Conservation (phyloP, 2,797 vertebrate genomes). For the Brotula barbata region DNA sequence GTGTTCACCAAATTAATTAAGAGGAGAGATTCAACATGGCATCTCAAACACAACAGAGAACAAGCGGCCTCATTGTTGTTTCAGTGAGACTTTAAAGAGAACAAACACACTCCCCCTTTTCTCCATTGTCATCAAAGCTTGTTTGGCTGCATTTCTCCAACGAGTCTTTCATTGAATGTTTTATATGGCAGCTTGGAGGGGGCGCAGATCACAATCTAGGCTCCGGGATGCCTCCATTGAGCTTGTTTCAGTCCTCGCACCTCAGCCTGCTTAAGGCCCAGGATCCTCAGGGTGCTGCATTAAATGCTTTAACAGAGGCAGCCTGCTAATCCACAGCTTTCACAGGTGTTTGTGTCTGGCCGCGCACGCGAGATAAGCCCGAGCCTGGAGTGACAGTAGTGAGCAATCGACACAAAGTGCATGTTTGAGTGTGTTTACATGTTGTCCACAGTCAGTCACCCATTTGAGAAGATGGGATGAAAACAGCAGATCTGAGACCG, state of each 20-base stretch:
- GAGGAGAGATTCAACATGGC: constrained; percentile 71
- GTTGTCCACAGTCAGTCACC: constrained; percentile 59
- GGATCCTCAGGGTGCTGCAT: constrained; percentile 60
- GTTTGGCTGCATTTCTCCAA: constrained; percentile 60
- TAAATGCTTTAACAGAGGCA: constrained; percentile 72
- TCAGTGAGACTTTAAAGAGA: constrained; percentile 58
- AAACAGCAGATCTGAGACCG: constrained; percentile 65
- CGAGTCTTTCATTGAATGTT: constrained; percentile 70
- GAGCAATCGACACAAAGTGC: constrained; percentile 53
- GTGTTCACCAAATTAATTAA: constrained; percentile 79
- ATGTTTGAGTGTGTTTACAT: constrained; percentile 50
- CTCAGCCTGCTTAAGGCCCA: constrained; percentile 52
- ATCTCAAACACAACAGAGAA: constrained; percentile 68
- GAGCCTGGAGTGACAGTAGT: constrained; percentile 60
- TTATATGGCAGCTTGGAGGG: constrained; percentile 69
- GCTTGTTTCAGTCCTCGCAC: constrained; percentile 50
- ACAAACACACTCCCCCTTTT: constrained; percentile 50
- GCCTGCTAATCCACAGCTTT: constrained; percentile 73
- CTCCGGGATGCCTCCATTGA: constrained; percentile 46
- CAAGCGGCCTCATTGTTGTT: constrained; percentile 61
- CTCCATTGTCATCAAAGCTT: constrained; percentile 64
- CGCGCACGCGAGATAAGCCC: constrained; percentile 77
- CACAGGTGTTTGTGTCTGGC: constrained; percentile 74
- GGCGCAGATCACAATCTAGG: constrained; percentile 73
- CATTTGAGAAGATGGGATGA: constrained; percentile 59